Evolutionary conservation across 2,113 vertebrate genomes (phyloP), one percentile per base, ranked within the genome.

Genomic region (Heliornis fulica): DNA sequence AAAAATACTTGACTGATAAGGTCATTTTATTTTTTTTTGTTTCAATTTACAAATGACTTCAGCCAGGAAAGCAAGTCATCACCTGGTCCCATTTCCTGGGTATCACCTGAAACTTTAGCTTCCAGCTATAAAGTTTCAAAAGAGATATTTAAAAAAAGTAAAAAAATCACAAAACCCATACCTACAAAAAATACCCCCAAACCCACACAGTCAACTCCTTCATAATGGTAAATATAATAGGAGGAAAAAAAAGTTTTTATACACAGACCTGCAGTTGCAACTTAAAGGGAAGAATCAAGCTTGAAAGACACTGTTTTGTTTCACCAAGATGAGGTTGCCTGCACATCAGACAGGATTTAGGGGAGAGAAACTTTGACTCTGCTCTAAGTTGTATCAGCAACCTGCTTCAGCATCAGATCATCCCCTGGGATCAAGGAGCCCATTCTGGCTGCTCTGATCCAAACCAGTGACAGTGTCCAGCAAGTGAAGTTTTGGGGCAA

Each of bases 81-180:
- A 9, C 46, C 69, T 61, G 14, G 59, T 56, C 64, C 19, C n/a
- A 57, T 23, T 95, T 91, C 81, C 79, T 83, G 32, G 74, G 29
- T 22, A 87, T 68, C 83, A 93, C 89, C 93, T 90, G 43, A 82
- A 88, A 90, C 79, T 85, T 56, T 72, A 92, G 63, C 68, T 90
- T 85, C 85, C 88, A 88, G 85, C 63, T 92, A 71, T 50, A 29
- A 85, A 69, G 50, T 86, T 93, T 86, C 54, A 81, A 56, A 50
- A 84, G 22, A 80, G 7, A 12, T 32, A 78, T 16, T 22, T 72
- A 92, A 89, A 32, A 32, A 76, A 32, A 54, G 20, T 72, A 92
- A 89, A 29, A 29, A 72, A 32, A 54, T 3, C 5, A 22, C 6
- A 36, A 59, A 63, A 38, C 36, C 78, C 61, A 53, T 9, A 23